Evolutionary conservation across 2,888 invertebrate genomes (phyloP).

Genomic region (Cephus rjabovi): DNA sequence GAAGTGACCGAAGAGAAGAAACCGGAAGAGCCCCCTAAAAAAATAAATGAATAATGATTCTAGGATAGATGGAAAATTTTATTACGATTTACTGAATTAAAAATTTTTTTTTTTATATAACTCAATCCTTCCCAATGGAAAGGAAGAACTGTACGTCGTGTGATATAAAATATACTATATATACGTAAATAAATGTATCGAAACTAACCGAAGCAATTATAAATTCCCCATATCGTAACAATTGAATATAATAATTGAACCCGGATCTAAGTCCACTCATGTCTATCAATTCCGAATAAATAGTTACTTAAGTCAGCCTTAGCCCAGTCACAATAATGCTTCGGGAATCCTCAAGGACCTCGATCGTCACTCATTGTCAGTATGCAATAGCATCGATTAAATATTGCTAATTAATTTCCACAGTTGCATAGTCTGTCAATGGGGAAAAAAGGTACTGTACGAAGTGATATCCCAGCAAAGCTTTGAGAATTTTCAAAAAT

Average conservation of each 20-base stretch:
- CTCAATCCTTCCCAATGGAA: not conserved
- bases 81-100: not conserved
- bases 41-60: not conserved
- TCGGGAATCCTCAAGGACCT: conserved; percentile 43
- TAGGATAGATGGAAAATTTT: not conserved
- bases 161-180: not conserved
- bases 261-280: conserved; percentile 9
- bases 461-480: not conserved
- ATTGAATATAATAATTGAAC: not conserved
- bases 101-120: not conserved
- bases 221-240: not conserved
- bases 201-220: not conserved
- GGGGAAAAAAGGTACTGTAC: not conserved
- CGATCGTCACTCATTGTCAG: conserved; percentile 22
- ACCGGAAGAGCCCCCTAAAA: not conserved
- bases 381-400: conserved; percentile 1
- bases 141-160: not conserved
- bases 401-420: not conserved
- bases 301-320: conserved; percentile 27
- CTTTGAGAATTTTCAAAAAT: not conserved
- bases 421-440: not conserved
- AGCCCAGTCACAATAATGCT: conserved; percentile 32
- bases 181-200: not conserved
- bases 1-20: not conserved
- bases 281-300: conserved; percentile 20